phyloP scores from a whole-genome alignment of 2,797 vertebrate genomes.

The Neosilurus hyrtlii region DNA sequence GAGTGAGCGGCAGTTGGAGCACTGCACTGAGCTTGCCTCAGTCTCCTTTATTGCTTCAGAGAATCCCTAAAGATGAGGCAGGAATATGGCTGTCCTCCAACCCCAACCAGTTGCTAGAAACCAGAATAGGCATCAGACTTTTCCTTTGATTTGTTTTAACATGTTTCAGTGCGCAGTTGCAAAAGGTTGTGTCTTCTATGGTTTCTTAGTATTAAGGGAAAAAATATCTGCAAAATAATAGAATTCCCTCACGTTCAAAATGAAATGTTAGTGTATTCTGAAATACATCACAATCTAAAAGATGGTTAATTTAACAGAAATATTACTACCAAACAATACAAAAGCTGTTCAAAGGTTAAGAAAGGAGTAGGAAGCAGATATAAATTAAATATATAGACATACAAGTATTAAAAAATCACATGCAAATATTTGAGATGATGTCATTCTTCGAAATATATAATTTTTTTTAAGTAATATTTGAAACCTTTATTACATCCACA shows the following conservation, averaged over 20 bases:
- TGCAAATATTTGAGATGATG: background rate
- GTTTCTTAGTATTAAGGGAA: background rate
- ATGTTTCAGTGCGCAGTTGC: background rate
- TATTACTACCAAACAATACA: background rate
- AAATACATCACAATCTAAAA: background rate
- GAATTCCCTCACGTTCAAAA: background rate
- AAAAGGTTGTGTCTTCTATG: background rate
- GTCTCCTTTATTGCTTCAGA: constrained; percentile 38
- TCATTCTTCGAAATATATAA: background rate
- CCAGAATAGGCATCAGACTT: background rate
- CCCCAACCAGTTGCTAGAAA: constrained; percentile 22
- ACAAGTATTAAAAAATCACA: background rate
- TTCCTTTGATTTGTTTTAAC: background rate
- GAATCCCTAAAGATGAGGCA: constrained; percentile 42
- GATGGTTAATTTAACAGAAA: background rate
- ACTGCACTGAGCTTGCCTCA: constrained; percentile 26
- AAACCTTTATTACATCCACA: background rate
- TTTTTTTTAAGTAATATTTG: background rate
- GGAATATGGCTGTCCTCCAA: constrained; percentile 31
- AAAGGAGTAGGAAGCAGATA: background rate
- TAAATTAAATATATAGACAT: background rate
- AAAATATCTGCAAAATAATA: background rate
- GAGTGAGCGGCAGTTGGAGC: constrained; percentile 22
- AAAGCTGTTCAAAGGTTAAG: background rate
- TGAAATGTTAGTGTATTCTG: background rate